Percentiles rank a stretch among this genome's conserved stretches.
phyloP scores from a whole-genome alignment of 2,888 invertebrate species.

The Hipparchia semele region DNA sequence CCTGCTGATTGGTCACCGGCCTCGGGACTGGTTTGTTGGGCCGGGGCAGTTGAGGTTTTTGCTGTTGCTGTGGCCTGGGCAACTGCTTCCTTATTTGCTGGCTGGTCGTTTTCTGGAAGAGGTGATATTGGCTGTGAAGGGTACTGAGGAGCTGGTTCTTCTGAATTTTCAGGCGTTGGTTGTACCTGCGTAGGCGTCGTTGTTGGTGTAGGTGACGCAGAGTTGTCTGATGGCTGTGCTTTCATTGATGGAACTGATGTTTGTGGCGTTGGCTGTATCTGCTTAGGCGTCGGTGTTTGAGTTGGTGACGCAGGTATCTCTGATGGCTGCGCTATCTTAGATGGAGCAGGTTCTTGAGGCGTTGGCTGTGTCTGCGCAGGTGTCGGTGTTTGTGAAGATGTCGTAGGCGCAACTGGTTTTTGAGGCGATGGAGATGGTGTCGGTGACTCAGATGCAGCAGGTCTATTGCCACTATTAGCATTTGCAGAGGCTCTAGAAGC shows the following conservation, averaged over 20 bases:
- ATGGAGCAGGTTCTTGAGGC: neutral
- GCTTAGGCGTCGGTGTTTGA: too few species aligned
- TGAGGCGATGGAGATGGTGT: neutral
- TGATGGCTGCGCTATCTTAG: neutral
- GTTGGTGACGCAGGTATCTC: neutral
- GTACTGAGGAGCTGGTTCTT: neutral
- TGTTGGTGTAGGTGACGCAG: too few species aligned
- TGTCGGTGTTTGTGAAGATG: too few species aligned
- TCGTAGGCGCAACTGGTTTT: neutral
- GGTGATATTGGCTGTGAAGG: neutral
- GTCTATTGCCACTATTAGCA: constrained; percentile 23
- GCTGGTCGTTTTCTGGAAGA: constrained; percentile 4
- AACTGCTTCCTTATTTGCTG: neutral
- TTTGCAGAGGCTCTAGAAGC: constrained; percentile 34
- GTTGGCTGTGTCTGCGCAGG: neutral
- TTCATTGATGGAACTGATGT: neutral
- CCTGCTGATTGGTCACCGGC: neutral
- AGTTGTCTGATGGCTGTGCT: neutral
- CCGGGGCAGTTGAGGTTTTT: neutral
- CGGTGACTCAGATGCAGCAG: neutral
- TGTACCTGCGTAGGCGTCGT: neutral
- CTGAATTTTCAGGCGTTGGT: neutral
- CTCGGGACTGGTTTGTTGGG: too few species aligned
- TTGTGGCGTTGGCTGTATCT: neutral
- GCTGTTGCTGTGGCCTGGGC: neutral